phyloP scores from a whole-genome alignment of 2,888 invertebrate species.

The Alentia gelatinosa region DNA sequence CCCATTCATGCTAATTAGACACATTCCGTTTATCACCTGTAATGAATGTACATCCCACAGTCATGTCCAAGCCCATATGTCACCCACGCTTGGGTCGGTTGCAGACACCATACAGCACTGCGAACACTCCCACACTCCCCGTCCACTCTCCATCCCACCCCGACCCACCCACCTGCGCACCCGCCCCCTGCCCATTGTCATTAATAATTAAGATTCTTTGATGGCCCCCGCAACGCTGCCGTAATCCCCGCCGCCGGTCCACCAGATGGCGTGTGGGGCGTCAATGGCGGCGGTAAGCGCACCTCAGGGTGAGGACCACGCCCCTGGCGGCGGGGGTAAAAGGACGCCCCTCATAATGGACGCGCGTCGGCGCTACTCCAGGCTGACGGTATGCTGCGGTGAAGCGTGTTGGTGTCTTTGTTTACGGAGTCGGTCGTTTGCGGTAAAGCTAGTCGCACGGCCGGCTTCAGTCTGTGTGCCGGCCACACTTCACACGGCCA shows the following conservation, averaged over 20 bases:
- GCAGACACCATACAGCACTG: background rate
- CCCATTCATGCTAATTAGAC: background rate
- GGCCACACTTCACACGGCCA: background rate
- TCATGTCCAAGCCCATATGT: background rate
- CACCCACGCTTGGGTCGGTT: background rate
- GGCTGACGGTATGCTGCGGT: no score
- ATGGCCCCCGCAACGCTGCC: background rate
- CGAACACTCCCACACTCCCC: background rate
- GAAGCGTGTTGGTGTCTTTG: no score
- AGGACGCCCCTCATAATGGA: background rate
- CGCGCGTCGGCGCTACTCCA: no score
- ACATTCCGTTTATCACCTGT: background rate
- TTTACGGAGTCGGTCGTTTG: background rate
- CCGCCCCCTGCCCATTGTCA: background rate
- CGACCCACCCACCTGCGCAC: background rate
- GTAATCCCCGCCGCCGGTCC: background rate
- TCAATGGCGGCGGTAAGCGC: slow-evolving; percentile 7
- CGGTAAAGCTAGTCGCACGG: background rate
- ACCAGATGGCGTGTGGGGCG: background rate
- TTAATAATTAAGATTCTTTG: slow-evolving; percentile 4
- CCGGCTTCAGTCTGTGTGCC: background rate
- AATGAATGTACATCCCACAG: background rate
- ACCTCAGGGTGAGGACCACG: background rate
- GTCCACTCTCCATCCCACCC: background rate
- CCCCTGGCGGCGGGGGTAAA: background rate